Percentiles rank a stretch among this genome's conserved stretches.
These are phyloP conservation scores for Nixonia krombeini DNA, from an alignment of 1,140 invertebrate species.

Conservation along the genomic window DNA sequence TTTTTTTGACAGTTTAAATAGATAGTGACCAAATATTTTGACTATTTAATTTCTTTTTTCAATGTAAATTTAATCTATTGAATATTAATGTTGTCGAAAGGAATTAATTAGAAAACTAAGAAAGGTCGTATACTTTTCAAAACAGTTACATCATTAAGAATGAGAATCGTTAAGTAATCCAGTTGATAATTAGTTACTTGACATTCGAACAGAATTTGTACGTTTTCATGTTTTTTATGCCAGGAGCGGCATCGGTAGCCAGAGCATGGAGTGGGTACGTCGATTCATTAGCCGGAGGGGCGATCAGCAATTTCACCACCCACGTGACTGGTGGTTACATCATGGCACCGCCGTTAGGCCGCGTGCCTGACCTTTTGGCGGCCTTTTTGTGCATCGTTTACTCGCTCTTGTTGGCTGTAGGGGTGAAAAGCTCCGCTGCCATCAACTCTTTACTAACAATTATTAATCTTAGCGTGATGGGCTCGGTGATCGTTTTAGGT, in stretches of 20 bases:
- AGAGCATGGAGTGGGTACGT: conserved; percentile 95
- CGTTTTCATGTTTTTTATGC: too few relatives aligned
- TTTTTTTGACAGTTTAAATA: too few relatives aligned
- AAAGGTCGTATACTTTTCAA: too few relatives aligned
- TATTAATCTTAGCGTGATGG: conserved; percentile 83
- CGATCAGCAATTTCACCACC: conserved; percentile 86
- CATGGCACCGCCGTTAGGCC: conserved; percentile 80
- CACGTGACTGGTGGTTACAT: conserved; percentile 75
- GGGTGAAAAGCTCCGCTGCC: conserved; percentile 89
- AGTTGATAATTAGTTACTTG: too few relatives aligned
- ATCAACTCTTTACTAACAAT: conserved; percentile 87
- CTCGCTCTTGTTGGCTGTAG: conserved; percentile 80
- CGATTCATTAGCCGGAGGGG: conserved; percentile 84
- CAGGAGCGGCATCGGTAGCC: conserved; percentile 90
- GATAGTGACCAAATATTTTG: too few relatives aligned
- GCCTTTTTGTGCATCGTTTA: conserved; percentile 82
- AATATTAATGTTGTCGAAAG: too few relatives aligned
- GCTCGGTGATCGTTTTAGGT: conserved; percentile 81
- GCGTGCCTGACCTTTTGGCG: conserved; percentile 87
- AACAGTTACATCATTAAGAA: too few relatives aligned
- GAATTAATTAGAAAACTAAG: too few relatives aligned
- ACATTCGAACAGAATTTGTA: too few relatives aligned
- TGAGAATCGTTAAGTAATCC: too few relatives aligned
- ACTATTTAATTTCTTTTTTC: too few relatives aligned
- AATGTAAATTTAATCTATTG: too few relatives aligned